A percentile compares a stretch with the other conserved stretches of the same genome.
Conservation (phyloP, 2,797 vertebrate genomes). For the Dallia pectoralis region DNA sequence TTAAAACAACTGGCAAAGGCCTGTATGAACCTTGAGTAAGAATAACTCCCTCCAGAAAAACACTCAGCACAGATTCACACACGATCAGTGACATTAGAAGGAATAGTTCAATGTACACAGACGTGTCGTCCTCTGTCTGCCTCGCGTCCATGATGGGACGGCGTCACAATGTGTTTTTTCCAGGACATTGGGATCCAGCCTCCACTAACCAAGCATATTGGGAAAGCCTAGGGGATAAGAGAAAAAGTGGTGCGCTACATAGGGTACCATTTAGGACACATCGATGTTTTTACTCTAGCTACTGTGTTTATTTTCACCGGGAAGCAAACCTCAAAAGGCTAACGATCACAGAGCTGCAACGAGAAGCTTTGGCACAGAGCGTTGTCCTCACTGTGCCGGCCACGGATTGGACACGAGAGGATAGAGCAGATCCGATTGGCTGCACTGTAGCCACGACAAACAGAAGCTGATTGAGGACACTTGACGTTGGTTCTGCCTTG, state of each 20-base stretch:
- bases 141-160: too few relatives aligned
- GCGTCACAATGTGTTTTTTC: too few relatives aligned
- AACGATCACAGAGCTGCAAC: slow-evolving; percentile 4
- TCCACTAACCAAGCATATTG: not conserved
- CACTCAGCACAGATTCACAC: not conserved
- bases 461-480: not conserved
- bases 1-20: not conserved
- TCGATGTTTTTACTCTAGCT: slow-evolving; percentile 8
- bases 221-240: not conserved
- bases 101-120: not conserved
- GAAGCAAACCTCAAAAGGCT: slow-evolving; percentile 35
- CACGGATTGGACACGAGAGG: slow-evolving; percentile 21
- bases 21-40: not conserved
- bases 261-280: not conserved
- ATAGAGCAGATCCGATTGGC: slow-evolving; percentile 8
- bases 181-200: not conserved
- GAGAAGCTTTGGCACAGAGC: slow-evolving; percentile 31
- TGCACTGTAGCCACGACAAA: slow-evolving; percentile 15
- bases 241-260: not conserved
- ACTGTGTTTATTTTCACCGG: slow-evolving; percentile 26
- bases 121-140: too few relatives aligned
- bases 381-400: not conserved
- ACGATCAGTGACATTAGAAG: not conserved
- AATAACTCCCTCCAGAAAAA: not conserved
- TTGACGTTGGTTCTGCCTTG: not conserved